Percentiles rank a stretch among this genome's conserved stretches.
These are phyloP conservation scores for Laodelphax striatellus DNA, from an alignment of 1,140 invertebrate genomes.

Conservation along the genomic window DNA sequence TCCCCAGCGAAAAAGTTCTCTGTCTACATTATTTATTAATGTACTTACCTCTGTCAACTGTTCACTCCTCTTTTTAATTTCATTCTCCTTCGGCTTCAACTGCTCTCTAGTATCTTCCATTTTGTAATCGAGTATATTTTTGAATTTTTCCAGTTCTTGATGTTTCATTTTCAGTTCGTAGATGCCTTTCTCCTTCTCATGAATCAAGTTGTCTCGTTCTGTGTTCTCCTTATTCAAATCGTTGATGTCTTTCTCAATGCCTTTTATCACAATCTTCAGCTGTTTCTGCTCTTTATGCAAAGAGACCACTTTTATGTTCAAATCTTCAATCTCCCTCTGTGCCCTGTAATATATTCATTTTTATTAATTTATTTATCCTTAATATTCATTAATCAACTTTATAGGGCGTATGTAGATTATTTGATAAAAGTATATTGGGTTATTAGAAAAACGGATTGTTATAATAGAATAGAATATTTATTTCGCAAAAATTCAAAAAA, in stretches of 20 bases:
- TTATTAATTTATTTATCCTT: background rate
- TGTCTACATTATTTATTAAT: too few species aligned
- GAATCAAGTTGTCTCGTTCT: conserved; percentile 67
- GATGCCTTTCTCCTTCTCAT: conserved; percentile 75
- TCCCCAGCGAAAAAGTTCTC: too few species aligned
- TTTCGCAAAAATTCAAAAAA: too few species aligned
- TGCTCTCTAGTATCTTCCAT: conserved; percentile 74
- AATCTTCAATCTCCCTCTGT: conserved; percentile 59
- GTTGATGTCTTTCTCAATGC: conserved; percentile 58
- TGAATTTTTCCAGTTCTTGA: conserved; percentile 81
- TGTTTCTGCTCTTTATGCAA: conserved; percentile 52
- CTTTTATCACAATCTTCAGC: conserved; percentile 52
- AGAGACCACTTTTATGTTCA: conserved; percentile 47
- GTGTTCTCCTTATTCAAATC: conserved; percentile 64
- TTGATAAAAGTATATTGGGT: too few species aligned
- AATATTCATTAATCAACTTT: background rate
- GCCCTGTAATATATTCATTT: conserved; percentile 23
- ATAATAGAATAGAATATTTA: too few species aligned
- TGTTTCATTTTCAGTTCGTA: conserved; percentile 73
- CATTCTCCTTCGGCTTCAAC: conserved; percentile 68
- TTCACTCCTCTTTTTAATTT: conserved; percentile 66
- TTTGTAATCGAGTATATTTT: conserved; percentile 83
- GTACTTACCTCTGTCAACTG: conserved; percentile 53
- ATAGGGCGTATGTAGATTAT: background rate
- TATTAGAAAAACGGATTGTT: too few species aligned